Percentiles rank a stretch among this genome's conserved stretches.
phyloP scores from a whole-genome alignment of 1,140 invertebrate species.

The Drosophila parvula region DNA sequence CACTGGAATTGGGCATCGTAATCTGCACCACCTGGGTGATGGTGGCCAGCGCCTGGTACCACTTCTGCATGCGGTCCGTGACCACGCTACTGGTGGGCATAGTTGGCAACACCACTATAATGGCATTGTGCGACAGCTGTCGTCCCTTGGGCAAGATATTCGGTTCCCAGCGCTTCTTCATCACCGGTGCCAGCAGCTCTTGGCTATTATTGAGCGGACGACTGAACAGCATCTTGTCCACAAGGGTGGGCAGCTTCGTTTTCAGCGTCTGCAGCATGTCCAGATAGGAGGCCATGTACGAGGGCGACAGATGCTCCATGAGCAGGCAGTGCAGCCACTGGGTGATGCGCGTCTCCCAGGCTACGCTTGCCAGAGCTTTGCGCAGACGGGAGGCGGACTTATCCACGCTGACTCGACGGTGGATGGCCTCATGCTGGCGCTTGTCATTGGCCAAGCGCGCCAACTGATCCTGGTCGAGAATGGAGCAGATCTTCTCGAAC shows the following conservation, averaged over 20 bases:
- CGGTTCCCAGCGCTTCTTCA: conserved; percentile 93
- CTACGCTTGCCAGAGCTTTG: conserved; percentile 87
- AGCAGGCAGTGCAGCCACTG: conserved; percentile 92
- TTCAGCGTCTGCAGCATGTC: conserved; percentile 92
- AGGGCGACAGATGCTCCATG: conserved; percentile 88
- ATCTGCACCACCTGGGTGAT: conserved; percentile 90
- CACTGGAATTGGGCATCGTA: conserved; percentile 84
- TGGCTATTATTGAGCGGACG: conserved; percentile 85
- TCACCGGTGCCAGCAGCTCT: conserved; percentile 86
- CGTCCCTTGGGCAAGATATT: conserved; percentile 84
- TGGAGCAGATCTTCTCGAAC: conserved; percentile 88
- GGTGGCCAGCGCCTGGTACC: conserved; percentile 88
- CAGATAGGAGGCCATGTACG: conserved; percentile 90
- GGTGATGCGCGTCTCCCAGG: conserved; percentile 89
- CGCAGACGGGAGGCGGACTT: conserved; percentile 89
- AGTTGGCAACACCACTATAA: conserved; percentile 89
- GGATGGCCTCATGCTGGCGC: conserved; percentile 87
- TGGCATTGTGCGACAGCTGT: conserved; percentile 89
- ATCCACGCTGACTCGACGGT: conserved; percentile 88
- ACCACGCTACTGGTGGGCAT: conserved; percentile 84
- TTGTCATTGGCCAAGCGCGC: conserved; percentile 87
- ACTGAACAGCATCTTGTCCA: conserved; percentile 90
- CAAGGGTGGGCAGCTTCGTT: conserved; percentile 90
- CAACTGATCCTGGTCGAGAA: conserved; percentile 90
- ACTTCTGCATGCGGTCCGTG: conserved; percentile 88